Evolutionary conservation across 1,140 invertebrate genomes (phyloP).

Genomic region (Limonius californicus): DNA sequence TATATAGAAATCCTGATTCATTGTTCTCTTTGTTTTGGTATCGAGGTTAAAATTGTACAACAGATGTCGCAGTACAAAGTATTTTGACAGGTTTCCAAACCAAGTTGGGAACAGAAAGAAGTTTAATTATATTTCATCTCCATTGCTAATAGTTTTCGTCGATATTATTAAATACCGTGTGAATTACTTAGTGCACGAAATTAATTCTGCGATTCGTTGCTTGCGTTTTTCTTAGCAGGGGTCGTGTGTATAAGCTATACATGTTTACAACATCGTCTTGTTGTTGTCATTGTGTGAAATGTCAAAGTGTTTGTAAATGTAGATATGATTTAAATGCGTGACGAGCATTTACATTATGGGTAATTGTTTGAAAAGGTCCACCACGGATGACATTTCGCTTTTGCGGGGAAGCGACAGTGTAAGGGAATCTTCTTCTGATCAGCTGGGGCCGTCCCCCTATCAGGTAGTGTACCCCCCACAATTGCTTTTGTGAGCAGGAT

Average conservation of each 20-base stretch:
- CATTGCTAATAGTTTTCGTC: too few relatives aligned
- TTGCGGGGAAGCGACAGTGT: slow-evolving; percentile 55
- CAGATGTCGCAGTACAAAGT: too few relatives aligned
- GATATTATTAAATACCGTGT: too few relatives aligned
- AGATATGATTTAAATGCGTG: slow-evolving; percentile 35
- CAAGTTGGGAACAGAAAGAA: too few relatives aligned
- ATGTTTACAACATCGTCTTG: neutral
- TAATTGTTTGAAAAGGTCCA: slow-evolving; percentile 59
- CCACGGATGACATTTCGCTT: slow-evolving; percentile 60
- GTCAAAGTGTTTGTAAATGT: neutral
- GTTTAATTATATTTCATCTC: too few relatives aligned
- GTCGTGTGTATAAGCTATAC: neutral
- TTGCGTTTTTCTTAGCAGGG: neutral
- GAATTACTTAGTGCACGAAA: too few relatives aligned
- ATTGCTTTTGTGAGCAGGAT: slow-evolving; percentile 7
- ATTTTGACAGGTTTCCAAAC: too few relatives aligned
- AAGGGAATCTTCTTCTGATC: slow-evolving; percentile 51
- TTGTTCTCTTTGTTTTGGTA: too few relatives aligned
- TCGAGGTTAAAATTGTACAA: too few relatives aligned
- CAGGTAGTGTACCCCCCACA: slow-evolving; percentile 50
- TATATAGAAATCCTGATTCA: too few relatives aligned
- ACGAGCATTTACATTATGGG: slow-evolving; percentile 50
- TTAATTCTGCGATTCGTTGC: too few relatives aligned
- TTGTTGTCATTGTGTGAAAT: neutral
- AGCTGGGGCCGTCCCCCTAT: slow-evolving; percentile 49